Percentiles rank a stretch among this genome's conserved stretches.
phyloP scores from a whole-genome alignment of 2,888 invertebrate species.

The Protophormia terraenovae region DNA sequence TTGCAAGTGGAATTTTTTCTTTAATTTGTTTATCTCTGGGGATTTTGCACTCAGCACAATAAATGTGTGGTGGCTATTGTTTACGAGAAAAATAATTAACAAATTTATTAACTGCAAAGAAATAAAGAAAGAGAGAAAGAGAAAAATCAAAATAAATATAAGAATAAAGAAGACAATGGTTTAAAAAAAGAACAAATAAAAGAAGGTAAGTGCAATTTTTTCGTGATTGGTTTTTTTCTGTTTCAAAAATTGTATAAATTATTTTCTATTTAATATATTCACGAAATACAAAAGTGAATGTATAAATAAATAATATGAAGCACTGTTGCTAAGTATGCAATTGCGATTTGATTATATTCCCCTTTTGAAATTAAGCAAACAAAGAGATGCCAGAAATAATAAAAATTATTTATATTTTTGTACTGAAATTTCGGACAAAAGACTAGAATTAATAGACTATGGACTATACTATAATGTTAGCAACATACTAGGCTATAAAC shows the following conservation, averaged over 20 bases:
- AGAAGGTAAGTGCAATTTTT: background rate
- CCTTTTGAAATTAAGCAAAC: background rate
- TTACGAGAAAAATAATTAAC: constrained; percentile 34
- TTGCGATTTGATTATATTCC: background rate
- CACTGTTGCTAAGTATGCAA: constrained; percentile 26
- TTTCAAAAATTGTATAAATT: background rate
- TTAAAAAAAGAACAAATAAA: background rate
- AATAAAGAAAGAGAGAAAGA: constrained; percentile 15
- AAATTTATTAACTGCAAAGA: constrained; percentile 46
- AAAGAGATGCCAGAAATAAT: too few species aligned
- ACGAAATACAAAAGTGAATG: background rate
- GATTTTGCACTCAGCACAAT: constrained; percentile 54
- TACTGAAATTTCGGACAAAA: too few species aligned
- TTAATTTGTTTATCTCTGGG: constrained; percentile 17
- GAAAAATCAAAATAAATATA: background rate
- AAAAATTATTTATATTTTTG: too few species aligned
- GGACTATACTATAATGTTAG: too few species aligned
- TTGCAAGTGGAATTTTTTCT: background rate
- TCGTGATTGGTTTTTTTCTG: background rate
- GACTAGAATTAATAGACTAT: too few species aligned
- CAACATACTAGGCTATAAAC: too few species aligned
- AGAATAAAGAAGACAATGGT: background rate
- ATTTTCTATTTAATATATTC: background rate
- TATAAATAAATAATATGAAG: background rate
- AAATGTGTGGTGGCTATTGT: constrained; percentile 29